Conservation (phyloP, 2,888 invertebrate genomes). For the Andrena chrysosceles region DNA sequence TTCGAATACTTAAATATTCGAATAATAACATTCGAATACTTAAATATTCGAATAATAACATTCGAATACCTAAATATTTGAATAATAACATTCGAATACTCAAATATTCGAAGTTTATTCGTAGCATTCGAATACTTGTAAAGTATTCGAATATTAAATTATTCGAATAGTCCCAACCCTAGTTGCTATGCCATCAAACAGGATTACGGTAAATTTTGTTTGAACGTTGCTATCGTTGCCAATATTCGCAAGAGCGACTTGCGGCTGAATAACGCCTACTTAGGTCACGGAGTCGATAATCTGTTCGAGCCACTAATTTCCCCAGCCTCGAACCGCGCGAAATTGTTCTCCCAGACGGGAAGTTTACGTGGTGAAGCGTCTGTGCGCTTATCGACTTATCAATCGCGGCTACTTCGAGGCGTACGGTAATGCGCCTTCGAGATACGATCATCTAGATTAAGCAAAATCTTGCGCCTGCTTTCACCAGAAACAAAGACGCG, state of each 20-base stretch:
- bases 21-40: no score
- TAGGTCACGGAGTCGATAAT: constrained; percentile 3
- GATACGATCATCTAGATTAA: background rate
- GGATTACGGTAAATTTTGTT: background rate
- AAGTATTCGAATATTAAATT: no score
- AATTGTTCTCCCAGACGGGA: background rate
- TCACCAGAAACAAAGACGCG: no score
- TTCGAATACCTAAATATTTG: no score
- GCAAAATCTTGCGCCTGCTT: background rate
- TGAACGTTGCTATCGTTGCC: background rate
- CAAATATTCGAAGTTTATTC: no score
- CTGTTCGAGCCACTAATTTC: constrained; percentile 11
- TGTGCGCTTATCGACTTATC: background rate
- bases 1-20: no score
- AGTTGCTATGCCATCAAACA: background rate
- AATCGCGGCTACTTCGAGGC: constrained; percentile 4
- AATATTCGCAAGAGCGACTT: background rate
- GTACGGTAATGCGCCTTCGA: background rate
- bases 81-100: no score
- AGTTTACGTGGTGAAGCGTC: constrained; percentile 9
- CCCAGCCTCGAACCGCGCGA: background rate
- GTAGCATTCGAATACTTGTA: no score
- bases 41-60: no score
- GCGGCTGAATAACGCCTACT: background rate
- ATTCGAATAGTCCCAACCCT: no score